Evolutionary conservation across 1,140 invertebrate species (phyloP).

Genomic region (Eciton burchellii): DNA sequence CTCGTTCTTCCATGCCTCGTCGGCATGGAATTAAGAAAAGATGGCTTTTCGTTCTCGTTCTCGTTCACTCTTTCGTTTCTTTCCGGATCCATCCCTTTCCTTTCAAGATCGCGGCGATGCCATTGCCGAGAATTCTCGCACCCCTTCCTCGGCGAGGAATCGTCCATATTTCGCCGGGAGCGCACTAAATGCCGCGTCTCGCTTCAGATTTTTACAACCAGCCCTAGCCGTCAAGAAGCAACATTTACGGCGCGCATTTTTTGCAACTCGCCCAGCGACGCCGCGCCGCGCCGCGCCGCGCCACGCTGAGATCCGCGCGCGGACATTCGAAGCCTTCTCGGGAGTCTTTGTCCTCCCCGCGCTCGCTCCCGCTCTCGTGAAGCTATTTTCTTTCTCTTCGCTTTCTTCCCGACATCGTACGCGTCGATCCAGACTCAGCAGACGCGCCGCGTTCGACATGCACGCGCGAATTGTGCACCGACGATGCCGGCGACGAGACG

Average conservation of each 20-base stretch:
- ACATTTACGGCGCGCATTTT: slow-evolving; percentile 62
- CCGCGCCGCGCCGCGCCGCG: not conserved
- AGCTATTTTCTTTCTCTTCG: slow-evolving; percentile 65
- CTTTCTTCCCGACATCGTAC: slow-evolving; percentile 54
- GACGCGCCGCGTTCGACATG: slow-evolving; percentile 24
- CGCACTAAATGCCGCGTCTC: slow-evolving; percentile 54
- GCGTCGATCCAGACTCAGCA: not conserved
- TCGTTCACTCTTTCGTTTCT: not conserved
- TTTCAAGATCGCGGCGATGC: not conserved
- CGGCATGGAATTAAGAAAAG: not conserved
- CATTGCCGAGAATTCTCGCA: not conserved
- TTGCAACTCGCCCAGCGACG: slow-evolving; percentile 36
- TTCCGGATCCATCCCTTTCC: not conserved
- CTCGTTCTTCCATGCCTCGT: not conserved
- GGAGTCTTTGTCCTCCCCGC: slow-evolving; percentile 54
- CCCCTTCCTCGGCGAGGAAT: slow-evolving; percentile 38
- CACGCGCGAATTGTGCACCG: slow-evolving; percentile 3
- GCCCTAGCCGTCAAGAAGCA: slow-evolving; percentile 51
- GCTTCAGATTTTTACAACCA: slow-evolving; percentile 27
- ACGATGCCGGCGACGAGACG: not conserved
- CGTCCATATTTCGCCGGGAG: slow-evolving; percentile 56
- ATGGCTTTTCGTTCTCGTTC: not conserved
- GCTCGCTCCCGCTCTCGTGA: slow-evolving; percentile 17
- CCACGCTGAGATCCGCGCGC: not conserved
- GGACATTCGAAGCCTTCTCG: slow-evolving; percentile 42